Evolutionary conservation across 2,888 invertebrate genomes (phyloP).

Genomic region (Sussaba pulchella): DNA sequence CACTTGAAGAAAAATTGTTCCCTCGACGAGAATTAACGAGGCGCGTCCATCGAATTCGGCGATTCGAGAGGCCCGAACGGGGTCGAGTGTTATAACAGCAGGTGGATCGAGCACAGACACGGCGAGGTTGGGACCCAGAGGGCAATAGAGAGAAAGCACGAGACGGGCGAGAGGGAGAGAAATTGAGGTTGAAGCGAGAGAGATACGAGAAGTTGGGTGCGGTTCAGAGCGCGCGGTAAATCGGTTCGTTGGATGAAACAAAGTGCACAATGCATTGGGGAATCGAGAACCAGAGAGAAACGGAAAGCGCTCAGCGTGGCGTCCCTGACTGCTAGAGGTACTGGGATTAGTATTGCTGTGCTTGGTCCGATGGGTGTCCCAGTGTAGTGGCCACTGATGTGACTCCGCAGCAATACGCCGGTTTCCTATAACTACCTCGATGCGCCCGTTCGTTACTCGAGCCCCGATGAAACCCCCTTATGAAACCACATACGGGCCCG

Average conservation of each 20-base stretch:
- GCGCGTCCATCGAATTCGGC: constrained; percentile 39
- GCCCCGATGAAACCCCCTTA: constrained; percentile 51
- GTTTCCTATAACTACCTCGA: constrained; percentile 24
- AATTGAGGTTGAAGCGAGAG: not conserved
- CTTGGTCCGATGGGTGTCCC: constrained; percentile 1
- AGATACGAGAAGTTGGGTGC: constrained; percentile 37
- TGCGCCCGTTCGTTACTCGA: constrained; percentile 34
- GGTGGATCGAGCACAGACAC: too few relatives aligned
- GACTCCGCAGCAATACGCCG: constrained; percentile 24
- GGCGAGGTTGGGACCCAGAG: too few relatives aligned
- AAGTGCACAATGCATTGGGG: constrained; percentile 50
- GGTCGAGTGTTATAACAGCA: constrained; percentile 55
- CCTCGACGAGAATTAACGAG: constrained; percentile 42
- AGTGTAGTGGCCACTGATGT: constrained; percentile 18
- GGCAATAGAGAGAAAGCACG: too few relatives aligned
- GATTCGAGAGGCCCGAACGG: constrained; percentile 58
- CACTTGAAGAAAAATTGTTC: constrained; percentile 37
- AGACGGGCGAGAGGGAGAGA: not conserved
- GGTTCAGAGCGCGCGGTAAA: constrained; percentile 37
- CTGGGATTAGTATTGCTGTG: constrained; percentile 28
- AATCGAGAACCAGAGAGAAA: constrained; percentile 28
- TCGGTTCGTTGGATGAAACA: constrained; percentile 47
- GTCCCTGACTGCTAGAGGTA: constrained; percentile 47
- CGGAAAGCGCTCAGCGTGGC: constrained; percentile 25
- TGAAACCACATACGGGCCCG: constrained; percentile 46